Conservation (phyloP, 2,113 vertebrate genomes). For the Percina caprodes region DNA sequence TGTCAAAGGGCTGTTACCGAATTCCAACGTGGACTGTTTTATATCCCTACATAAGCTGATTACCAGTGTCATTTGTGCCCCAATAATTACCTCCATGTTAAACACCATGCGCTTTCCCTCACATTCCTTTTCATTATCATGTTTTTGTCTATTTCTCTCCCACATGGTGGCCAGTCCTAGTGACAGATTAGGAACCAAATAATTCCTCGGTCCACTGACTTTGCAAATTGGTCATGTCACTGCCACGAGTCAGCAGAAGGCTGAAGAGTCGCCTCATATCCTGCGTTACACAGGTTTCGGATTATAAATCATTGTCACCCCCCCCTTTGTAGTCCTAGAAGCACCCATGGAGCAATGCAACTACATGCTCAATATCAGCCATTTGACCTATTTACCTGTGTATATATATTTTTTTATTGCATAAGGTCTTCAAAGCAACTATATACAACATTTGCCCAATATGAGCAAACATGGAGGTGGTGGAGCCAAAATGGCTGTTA, state of each 20-base stretch:
- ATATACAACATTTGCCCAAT: no score
- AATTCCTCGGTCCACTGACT: slow-evolving; percentile 80
- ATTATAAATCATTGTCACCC: slow-evolving; percentile 55
- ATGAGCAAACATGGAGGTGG: no score
- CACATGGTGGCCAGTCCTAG: slow-evolving; percentile 46
- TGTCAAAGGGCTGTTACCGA: slow-evolving; percentile 27
- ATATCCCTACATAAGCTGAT: slow-evolving; percentile 66
- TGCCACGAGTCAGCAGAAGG: slow-evolving; percentile 68
- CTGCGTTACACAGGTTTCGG: slow-evolving; percentile 42
- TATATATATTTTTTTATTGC: background rate
- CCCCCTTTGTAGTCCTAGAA: slow-evolving; percentile 9
- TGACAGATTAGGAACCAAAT: slow-evolving; percentile 79
- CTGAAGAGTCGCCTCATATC: slow-evolving; percentile 23
- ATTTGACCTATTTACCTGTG: background rate
- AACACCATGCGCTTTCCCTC: slow-evolving; percentile 32
- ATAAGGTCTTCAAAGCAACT: background rate
- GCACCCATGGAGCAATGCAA: slow-evolving; percentile 4
- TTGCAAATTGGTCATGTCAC: slow-evolving; percentile 81
- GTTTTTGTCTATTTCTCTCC: slow-evolving; percentile 43
- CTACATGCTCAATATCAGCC: slow-evolving; percentile 8
- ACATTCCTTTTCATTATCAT: slow-evolving; percentile 35
- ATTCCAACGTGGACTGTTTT: slow-evolving; percentile 20
- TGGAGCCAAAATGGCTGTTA: no score
- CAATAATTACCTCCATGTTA: slow-evolving; percentile 69
- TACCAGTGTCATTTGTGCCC: slow-evolving; percentile 66